Evolutionary conservation across 2,888 invertebrate species (phyloP).

Genomic region (Andricus curvator): DNA sequence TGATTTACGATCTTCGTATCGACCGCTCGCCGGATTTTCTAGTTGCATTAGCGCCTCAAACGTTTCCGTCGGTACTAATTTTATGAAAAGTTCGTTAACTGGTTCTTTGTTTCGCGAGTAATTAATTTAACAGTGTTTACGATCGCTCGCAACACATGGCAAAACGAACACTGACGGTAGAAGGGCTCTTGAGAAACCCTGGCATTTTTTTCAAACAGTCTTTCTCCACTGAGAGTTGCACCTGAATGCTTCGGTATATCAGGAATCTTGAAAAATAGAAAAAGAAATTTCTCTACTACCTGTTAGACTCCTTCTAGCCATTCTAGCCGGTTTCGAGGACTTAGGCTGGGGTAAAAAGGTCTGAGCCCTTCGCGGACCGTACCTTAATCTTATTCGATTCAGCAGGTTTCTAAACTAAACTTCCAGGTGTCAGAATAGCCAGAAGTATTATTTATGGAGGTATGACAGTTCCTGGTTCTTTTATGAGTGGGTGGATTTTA

Average conservation of each 20-base stretch:
- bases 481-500: neutral
- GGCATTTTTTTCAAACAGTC: neutral
- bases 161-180: neutral
- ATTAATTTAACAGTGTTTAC: neutral
- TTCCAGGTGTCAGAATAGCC: neutral
- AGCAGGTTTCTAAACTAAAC: neutral
- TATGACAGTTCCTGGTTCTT: neutral
- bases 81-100: conserved; percentile 7
- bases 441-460: neutral
- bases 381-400: neutral
- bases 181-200: neutral
- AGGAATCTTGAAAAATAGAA: neutral
- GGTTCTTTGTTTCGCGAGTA: neutral
- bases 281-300: neutral
- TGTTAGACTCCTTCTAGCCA: neutral
- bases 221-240: neutral
- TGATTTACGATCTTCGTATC: conserved; percentile 3
- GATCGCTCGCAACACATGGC: neutral
- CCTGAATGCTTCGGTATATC: neutral
- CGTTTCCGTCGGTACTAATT: neutral
- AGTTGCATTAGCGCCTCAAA: conserved; percentile 11
- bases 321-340: neutral
- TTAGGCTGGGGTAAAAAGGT: neutral
- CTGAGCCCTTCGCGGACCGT: neutral
- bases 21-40: conserved; percentile 1